Conservation (phyloP, 2,113 vertebrate genomes). For the Erythrocercus mccallii region DNA sequence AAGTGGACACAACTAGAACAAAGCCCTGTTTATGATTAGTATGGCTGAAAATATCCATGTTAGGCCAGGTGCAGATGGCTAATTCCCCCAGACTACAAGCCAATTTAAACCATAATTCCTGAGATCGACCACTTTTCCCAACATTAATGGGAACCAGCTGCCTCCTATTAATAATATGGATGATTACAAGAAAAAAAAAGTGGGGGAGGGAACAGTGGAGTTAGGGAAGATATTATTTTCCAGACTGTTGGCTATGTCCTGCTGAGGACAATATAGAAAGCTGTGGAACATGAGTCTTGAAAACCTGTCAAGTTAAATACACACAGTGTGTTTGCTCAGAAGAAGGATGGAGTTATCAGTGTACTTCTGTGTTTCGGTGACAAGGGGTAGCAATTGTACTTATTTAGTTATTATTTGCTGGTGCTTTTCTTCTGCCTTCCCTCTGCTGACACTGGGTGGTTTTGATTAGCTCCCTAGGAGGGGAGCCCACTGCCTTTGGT, state of each 20-base stretch:
- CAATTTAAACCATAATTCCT: slow-evolving; percentile 84
- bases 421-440: background rate
- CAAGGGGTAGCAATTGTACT: background rate
- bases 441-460: background rate
- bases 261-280: slow-evolving; percentile 31
- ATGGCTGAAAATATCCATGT: slow-evolving; percentile 76
- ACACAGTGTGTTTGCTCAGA: background rate
- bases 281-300: slow-evolving; percentile 38
- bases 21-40: slow-evolving; percentile 70
- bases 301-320: slow-evolving; percentile 22
- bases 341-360: background rate
- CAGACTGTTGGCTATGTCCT: slow-evolving; percentile 34
- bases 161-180: slow-evolving; percentile 78
- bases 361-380: background rate
- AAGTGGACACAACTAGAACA: slow-evolving; percentile 60
- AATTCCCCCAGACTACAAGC: slow-evolving; percentile 75
- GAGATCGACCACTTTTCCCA: slow-evolving; percentile 71
- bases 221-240: slow-evolving; percentile 56
- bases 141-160: slow-evolving; percentile 84
- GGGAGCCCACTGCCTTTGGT: background rate
- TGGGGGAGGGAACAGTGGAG: background rate
- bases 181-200: slow-evolving; percentile 7
- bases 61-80: slow-evolving; percentile 79
- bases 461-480: slow-evolving; percentile 38
- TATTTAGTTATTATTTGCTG: slow-evolving; percentile 9